A percentile compares a stretch with the other conserved stretches of the same genome.
Evolutionary conservation across 2,888 invertebrate genomes (phyloP).

Genomic region (Nematopogon swammerdamellus): DNA sequence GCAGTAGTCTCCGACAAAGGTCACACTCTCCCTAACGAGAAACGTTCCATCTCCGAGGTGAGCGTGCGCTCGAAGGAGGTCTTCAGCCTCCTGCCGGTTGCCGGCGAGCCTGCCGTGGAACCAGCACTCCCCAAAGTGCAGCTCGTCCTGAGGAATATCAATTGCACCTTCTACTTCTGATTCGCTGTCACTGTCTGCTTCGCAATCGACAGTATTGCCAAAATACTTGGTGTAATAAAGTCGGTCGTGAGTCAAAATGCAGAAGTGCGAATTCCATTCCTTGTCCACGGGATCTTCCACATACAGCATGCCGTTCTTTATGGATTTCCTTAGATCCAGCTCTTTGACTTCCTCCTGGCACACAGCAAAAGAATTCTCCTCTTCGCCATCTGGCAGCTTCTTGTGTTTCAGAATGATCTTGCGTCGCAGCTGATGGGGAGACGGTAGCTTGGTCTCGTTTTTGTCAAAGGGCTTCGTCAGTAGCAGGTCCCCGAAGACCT

Average conservation of each 20-base stretch:
- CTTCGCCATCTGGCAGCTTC: constrained; percentile 86
- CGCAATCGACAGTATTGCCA: constrained; percentile 47
- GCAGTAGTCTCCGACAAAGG: constrained; percentile 94
- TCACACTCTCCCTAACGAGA: constrained; percentile 89
- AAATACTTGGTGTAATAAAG: constrained; percentile 75
- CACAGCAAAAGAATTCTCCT: constrained; percentile 62
- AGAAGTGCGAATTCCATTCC: constrained; percentile 92
- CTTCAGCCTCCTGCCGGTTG: constrained; percentile 77
- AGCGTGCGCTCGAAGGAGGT: constrained; percentile 71
- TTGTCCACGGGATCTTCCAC: constrained; percentile 86
- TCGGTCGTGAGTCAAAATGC: constrained; percentile 85
- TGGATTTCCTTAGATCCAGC: constrained; percentile 74
- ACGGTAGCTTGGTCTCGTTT: constrained; percentile 75
- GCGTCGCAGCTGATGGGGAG: constrained; percentile 73
- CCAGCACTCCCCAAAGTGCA: constrained; percentile 92
- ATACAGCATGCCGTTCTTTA: constrained; percentile 87
- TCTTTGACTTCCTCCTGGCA: constrained; percentile 64
- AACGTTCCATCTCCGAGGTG: constrained; percentile 90
- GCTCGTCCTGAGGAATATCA: constrained; percentile 77
- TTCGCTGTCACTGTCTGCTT: constrained; percentile 58
- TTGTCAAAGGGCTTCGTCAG: constrained; percentile 74
- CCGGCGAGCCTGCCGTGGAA: constrained; percentile 85
- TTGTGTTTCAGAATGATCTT: constrained; percentile 88
- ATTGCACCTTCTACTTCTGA: constrained; percentile 53
- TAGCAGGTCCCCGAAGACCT: constrained; percentile 85